Base-by-base conservation (phyloP, 2,113 vertebrate species). In the Astur gentilis region DNA sequence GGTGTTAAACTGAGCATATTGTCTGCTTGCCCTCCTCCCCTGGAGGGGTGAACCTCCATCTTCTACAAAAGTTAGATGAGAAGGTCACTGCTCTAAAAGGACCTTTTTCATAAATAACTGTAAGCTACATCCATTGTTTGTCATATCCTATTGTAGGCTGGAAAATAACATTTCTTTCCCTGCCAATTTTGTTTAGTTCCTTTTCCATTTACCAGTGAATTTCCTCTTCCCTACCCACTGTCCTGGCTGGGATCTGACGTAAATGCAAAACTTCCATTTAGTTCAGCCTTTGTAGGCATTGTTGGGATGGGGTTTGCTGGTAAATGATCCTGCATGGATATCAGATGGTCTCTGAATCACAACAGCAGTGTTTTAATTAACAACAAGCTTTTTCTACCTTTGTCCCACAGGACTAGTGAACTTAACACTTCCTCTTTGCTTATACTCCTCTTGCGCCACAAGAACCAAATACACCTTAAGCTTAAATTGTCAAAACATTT, bases 91-190 rank as follows among this genome's bases (percentile, higher is more conserved):
- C 44, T 65, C 83, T 57, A 70, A 87, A 94, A 95, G 61, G 42
- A 92, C 20, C 36, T 79, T 96, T 93, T 89, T 93, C 40, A 96
- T 95, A 96, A 95, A 91, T 89, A 97, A 84, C 89, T 83, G 11
- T 64, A 91, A 92, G 67, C 87, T 93, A 91, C 86, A 95, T 83
- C 76, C 52, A 95, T 96, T 97, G 96, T 97, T 97, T 95, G 91
- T 83, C 88, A 89, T 72, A 94, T 95, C 91, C 95, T 96, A 54
- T 83, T 66, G 17, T 36, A 85, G 62, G 69, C 31, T 96, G 36
- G 25, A 94, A 96, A 97, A 97, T 25, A 97, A 94, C 92, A 93
- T 65, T 82, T 82, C 45, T 95, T 94, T 84, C 61, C 58, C 77
- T 93, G 93, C 83, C 82, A 95, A 87, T 89, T 97, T 95, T 80